A percentile compares a stretch with the other conserved stretches of the same genome.
These are phyloP conservation scores for Paelopatides confundens DNA, from an alignment of 53 echinoderm and acorn worm genomes.

Conservation along the genomic window DNA sequence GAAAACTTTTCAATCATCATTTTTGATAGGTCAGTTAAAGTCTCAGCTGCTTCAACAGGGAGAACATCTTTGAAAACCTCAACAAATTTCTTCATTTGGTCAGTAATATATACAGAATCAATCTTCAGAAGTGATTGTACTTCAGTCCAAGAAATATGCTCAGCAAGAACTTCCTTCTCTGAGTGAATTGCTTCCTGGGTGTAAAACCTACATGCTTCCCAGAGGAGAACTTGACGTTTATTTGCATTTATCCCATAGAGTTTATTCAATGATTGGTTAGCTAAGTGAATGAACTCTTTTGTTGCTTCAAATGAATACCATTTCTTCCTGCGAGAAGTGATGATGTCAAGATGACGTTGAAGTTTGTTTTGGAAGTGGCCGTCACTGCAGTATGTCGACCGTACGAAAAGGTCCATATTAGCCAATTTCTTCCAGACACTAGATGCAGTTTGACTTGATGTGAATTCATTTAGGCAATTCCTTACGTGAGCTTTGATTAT, in stretches of 20 bases:
- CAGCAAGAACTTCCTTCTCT: neutral
- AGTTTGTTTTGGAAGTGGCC: neutral
- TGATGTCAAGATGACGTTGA: neutral
- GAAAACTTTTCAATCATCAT: too few relatives aligned
- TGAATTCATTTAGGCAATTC: neutral
- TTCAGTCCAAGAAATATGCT: neutral
- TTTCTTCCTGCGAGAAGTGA: neutral
- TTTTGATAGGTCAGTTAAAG: too few relatives aligned
- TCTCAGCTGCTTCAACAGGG: too few relatives aligned
- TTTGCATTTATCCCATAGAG: neutral
- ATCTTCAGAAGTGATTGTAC: neutral
- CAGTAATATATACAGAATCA: neutral
- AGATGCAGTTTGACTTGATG: neutral
- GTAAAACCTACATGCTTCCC: neutral
- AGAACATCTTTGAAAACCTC: too few relatives aligned
- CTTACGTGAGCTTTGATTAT: neutral
- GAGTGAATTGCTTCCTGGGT: conserved; percentile 2
- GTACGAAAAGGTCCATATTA: neutral
- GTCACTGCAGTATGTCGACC: neutral
- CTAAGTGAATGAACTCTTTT: neutral
- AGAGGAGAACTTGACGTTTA: neutral
- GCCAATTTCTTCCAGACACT: neutral
- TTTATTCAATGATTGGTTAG: neutral
- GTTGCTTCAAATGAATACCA: neutral
- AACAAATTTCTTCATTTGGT: neutral